Evolutionary conservation across 2,797 vertebrate species (phyloP).

Genomic region (Acropternis orthonyx): DNA sequence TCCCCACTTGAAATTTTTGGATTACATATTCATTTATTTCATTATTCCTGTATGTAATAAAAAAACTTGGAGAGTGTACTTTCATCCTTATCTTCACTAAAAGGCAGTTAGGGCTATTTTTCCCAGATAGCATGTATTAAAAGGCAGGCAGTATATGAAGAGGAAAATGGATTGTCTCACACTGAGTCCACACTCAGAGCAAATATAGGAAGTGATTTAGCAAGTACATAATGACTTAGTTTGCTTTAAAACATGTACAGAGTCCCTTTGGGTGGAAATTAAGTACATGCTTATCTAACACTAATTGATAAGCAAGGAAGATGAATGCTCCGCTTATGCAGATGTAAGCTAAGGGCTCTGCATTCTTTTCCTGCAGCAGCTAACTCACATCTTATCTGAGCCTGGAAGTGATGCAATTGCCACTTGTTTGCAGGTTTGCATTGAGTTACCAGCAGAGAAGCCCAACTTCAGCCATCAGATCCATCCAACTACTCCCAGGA

Average conservation of each 20-base stretch:
- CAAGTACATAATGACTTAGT: background rate
- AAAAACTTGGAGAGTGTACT: background rate
- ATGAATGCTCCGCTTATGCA: background rate
- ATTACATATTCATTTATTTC: background rate
- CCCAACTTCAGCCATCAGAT: background rate
- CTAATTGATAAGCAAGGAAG: background rate
- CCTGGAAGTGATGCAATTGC: background rate
- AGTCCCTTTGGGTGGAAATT: background rate
- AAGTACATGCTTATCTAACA: background rate
- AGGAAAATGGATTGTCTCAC: background rate
- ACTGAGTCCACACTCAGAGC: background rate
- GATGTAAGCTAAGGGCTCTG: background rate
- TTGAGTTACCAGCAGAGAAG: background rate
- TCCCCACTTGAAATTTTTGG: rapidly evolving
- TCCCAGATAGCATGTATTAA: background rate
- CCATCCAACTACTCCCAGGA: background rate
- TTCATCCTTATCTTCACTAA: background rate
- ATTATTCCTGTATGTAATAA: background rate
- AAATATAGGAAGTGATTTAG: background rate
- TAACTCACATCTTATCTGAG: background rate
- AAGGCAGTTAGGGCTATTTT: background rate
- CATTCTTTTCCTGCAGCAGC: background rate
- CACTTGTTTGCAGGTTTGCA: background rate
- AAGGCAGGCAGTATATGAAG: background rate
- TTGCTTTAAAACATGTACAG: background rate